Percentiles rank a stretch among this genome's conserved stretches.
phyloP scores from a whole-genome alignment of 2,113 vertebrate species.

The Urocitellus parryii region DNA sequence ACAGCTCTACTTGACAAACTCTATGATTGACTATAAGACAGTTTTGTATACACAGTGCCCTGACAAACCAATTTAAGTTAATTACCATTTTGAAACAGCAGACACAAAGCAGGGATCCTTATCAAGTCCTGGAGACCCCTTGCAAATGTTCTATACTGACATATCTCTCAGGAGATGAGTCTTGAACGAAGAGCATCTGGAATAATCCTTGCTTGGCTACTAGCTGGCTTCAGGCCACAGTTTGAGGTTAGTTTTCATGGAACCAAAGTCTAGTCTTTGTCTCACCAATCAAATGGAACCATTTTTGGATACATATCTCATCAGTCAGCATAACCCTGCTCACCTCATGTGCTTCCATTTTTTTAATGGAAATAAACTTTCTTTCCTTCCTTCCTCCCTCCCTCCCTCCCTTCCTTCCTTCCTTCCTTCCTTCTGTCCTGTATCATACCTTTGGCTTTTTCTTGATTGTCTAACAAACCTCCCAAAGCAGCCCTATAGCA shows the following conservation, averaged over 20 bases:
- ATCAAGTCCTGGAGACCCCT: neutral
- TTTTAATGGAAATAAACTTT: neutral
- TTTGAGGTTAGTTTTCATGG: neutral
- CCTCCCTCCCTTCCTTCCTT: neutral
- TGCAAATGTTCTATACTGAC: too few species aligned
- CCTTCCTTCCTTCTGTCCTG: neutral
- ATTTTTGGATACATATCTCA: neutral
- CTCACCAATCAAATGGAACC: neutral
- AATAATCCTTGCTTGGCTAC: neutral
- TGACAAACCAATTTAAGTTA: too few species aligned
- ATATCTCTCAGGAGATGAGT: neutral
- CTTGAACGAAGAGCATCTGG: neutral
- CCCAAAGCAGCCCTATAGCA: neutral
- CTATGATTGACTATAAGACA: neutral
- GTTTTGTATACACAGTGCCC: neutral
- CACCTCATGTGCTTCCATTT: neutral
- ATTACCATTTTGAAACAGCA: neutral
- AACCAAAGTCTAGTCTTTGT: conserved; percentile 3
- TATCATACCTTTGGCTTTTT: neutral
- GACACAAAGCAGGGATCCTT: neutral
- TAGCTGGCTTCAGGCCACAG: neutral
- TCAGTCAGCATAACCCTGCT: neutral
- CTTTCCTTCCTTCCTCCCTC: neutral
- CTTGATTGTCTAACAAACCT: neutral
- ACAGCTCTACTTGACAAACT: neutral